phyloP scores from a whole-genome alignment of 2,797 vertebrate genomes.

The Phrynocephalus forsythii region DNA sequence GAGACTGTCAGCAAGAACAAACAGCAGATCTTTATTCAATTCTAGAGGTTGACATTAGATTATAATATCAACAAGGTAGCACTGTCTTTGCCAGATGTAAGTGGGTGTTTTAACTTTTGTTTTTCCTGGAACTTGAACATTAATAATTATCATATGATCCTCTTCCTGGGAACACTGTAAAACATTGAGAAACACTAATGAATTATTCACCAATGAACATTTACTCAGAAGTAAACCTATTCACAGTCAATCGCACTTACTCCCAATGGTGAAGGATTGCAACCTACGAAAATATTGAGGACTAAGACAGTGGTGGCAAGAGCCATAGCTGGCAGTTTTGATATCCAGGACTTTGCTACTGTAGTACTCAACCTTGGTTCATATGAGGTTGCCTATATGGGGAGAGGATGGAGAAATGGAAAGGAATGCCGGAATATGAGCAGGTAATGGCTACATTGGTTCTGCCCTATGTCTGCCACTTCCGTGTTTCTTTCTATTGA shows the following conservation, averaged over 20 bases:
- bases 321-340: neutral
- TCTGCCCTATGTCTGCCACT: too few relatives aligned
- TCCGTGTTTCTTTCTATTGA: too few relatives aligned
- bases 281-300: neutral
- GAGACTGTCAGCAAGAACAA: slow-evolving; percentile 19
- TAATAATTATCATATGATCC: neutral
- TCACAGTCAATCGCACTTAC: neutral
- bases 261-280: neutral
- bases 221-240: neutral
- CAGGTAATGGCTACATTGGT: too few relatives aligned
- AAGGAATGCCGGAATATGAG: too few relatives aligned
- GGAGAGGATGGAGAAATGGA: neutral
- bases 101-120: neutral
- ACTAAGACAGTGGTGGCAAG: neutral
- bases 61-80: neutral
- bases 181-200: neutral
- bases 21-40: slow-evolving; percentile 22
- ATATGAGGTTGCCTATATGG: too few relatives aligned
- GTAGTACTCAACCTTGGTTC: neutral
- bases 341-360: neutral
- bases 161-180: neutral
- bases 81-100: slow-evolving; percentile 18
- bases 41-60: slow-evolving; percentile 3
- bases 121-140: slow-evolving; percentile 31
- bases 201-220: neutral